Evolutionary conservation across 1,140 invertebrate genomes (phyloP), one percentile per base, ranked within the genome.

Genomic region (Drosophila auraria): DNA sequence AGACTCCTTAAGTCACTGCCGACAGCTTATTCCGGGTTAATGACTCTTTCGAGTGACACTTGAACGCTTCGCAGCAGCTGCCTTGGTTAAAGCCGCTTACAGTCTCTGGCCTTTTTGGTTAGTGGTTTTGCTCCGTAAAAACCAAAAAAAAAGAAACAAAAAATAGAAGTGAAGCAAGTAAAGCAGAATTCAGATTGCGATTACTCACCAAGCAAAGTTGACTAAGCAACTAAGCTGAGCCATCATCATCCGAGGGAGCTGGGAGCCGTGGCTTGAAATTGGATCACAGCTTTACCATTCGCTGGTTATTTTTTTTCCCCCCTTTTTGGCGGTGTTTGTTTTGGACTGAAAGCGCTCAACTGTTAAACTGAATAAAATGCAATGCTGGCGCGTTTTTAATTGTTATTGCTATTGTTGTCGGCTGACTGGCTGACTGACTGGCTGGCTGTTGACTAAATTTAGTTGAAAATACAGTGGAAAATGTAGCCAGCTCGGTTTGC

Each of bases 191-290:
- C 72, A 80, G 66, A 68, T 80, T 70, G 74, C 72, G 80, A 87
- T 89, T 87, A 83, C 80, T 87, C 83, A 87, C 80, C 76, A 72
- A 80, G 70, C 77, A 71, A 78, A 82, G 59, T 76, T 87, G 83
- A 80, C 83, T 80, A 76, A 87, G 71, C 77, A 78, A 75, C 82
- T 61, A 70, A 56, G 74, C 63, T 54, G 54, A 68, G 61, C 72
- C 61, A 66, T 51, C 40, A 59, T 27, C 68, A 40, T 47, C 50
- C 38, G 45, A 78, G 49, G 61, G 36, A 56, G 30, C 45, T 49
- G 50, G 49, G 60, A 65, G 61, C 42, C 60, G 47, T 56, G 50
- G 23, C 71, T 54, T 42, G 75, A 62, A 78, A 78, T 70, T 78
- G 54, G 75, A 78, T 78, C 75, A 59, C 56, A 60, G 62, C 51